These are phyloP conservation scores for Lepidurus couesii DNA, from an alignment of 1,140 invertebrate species.

Conservation along the genomic window DNA sequence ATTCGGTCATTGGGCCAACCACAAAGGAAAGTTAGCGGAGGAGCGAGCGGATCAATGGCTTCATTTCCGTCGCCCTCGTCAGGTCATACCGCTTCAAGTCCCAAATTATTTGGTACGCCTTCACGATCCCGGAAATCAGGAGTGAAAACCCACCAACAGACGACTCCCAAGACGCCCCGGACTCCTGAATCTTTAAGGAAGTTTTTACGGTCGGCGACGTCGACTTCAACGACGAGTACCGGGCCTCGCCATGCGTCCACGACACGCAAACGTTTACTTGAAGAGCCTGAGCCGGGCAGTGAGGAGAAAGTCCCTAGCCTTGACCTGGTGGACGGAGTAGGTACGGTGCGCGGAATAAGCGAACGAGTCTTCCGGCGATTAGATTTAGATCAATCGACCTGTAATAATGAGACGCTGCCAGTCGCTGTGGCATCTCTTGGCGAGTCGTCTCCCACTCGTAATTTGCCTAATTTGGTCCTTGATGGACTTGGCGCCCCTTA, in stretches of 20 bases:
- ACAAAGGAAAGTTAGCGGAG: background rate
- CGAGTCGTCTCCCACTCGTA: constrained; percentile 56
- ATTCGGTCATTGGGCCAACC: background rate
- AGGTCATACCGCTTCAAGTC: background rate
- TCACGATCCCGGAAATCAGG: constrained; percentile 16
- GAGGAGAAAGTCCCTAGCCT: background rate
- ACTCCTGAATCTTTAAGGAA: constrained; percentile 1
- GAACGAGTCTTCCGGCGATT: constrained; percentile 35
- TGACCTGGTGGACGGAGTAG: background rate
- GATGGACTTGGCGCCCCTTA: constrained; percentile 66
- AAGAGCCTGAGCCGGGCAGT: background rate
- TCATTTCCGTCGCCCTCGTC: constrained; percentile 14
- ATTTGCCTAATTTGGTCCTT: constrained; percentile 68
- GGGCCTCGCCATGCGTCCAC: background rate
- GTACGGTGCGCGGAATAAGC: background rate
- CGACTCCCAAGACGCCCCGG: background rate
- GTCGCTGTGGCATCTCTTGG: constrained; percentile 1
- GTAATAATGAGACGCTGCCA: background rate
- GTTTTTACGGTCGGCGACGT: background rate
- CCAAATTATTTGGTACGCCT: background rate
- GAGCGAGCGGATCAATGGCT: constrained; percentile 20
- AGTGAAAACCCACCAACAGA: constrained; percentile 1
- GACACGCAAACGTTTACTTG: background rate
- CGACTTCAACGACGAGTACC: background rate
- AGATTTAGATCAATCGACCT: constrained; percentile 34